A percentile compares a stretch with the other conserved stretches of the same genome.
These are phyloP conservation scores for Drosophila barbarae DNA, from an alignment of 2,888 invertebrate genomes.

Conservation along the genomic window DNA sequence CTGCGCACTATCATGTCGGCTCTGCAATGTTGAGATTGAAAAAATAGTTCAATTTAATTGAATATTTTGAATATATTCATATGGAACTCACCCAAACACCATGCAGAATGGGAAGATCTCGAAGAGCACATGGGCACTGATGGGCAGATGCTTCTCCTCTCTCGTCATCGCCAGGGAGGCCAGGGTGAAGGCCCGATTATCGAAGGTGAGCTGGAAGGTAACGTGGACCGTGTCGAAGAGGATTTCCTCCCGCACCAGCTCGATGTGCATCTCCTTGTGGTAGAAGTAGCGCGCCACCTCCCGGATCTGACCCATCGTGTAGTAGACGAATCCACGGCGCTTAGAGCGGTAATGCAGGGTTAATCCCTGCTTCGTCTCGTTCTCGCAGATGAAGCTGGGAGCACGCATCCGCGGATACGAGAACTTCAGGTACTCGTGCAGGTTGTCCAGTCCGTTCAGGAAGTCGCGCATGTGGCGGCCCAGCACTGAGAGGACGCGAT, in stretches of 20 bases:
- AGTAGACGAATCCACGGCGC: conserved; percentile 95
- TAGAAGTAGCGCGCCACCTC: conserved; percentile 96
- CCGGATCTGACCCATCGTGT: conserved; percentile 97
- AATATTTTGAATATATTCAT: not conserved
- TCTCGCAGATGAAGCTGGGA: conserved; percentile 98
- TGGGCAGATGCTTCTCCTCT: conserved; percentile 93
- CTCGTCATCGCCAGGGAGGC: conserved; percentile 91
- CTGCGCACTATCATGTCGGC: conserved; percentile 93
- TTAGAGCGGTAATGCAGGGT: conserved; percentile 96
- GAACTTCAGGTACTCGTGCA: conserved; percentile 98
- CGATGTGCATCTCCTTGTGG: conserved; percentile 95
- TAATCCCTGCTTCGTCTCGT: conserved; percentile 94
- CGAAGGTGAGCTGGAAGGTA: conserved; percentile 95
- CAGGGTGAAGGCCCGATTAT: conserved; percentile 93
- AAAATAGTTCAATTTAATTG: not conserved
- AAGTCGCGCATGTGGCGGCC: conserved; percentile 97
- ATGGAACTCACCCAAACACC: conserved; percentile 89
- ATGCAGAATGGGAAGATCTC: conserved; percentile 99
- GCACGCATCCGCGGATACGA: conserved; percentile 94
- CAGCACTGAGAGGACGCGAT: conserved; percentile 91
- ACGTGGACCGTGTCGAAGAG: conserved; percentile 95
- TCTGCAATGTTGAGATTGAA: conserved; percentile 79
- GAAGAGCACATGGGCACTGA: conserved; percentile 93
- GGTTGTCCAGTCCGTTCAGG: conserved; percentile 95
- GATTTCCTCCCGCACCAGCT: conserved; percentile 91